Evolutionary conservation across 2,113 vertebrate species (phyloP), one percentile per base, ranked within the genome.

Genomic region (Hystrix cristata): DNA sequence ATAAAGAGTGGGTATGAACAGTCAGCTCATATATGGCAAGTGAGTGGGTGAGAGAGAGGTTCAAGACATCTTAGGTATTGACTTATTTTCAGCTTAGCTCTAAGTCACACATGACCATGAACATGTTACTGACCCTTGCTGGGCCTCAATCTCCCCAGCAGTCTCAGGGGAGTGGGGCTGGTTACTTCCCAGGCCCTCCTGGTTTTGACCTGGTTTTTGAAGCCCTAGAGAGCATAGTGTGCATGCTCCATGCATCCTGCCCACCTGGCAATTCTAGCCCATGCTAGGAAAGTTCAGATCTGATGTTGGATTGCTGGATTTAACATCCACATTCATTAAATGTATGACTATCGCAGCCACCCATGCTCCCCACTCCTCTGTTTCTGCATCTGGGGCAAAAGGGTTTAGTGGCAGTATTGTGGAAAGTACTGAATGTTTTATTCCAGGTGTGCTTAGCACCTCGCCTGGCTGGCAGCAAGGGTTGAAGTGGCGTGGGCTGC

Each of bases 141-240:
- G 69, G 55, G 34, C 7, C 25, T 88, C 27, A 1, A 21, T 82
- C 81, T 95, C 19, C 21, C 13, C 5, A 25, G 62, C 4, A 92
- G 80, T 51, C 55, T 69, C 62, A 55, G 21, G 12, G 53, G 25
- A 46, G 8, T 27, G 6, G 83, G 34, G n/a, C 48, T 48, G 15
- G 7, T 65, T 53, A 80, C 38, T 34, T 46, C 43, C 76, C n/a
- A 72, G 27, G 14, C 6, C 9, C 11, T 79, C 38, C 57, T 59
- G 38, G 48, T 53, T 85, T 64, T 74, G 79, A 18, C 6, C 5
- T n/a, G 29, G 71, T 60, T 2, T 12, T 10, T 48, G 53, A 65
- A 23, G 0, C n/a, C 38, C 48, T 23, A 21, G 48, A 59, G 23
- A 3, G 1, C 21, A 16, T 0, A 0, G n/a, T 59, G 48, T 7